A percentile compares a stretch with the other conserved stretches of the same genome.
phyloP scores from a whole-genome alignment of 2,797 vertebrate genomes.

The Protosalanx chinensis region DNA sequence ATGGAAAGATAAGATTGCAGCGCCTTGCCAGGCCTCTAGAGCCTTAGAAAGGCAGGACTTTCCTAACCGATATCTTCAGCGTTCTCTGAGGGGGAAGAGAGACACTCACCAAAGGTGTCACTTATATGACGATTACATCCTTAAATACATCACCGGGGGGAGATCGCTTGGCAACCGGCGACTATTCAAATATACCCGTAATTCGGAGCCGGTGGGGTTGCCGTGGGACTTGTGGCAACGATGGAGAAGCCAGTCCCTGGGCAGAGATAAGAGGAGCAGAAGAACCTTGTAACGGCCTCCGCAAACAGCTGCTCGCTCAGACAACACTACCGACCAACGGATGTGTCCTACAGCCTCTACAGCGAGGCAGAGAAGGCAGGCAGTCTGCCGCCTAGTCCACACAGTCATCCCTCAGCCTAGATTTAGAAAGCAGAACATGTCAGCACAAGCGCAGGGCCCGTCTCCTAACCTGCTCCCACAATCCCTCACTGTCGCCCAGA shows the following conservation, averaged over 20 bases:
- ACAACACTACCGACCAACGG: constrained; percentile 33
- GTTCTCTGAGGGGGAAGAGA: too few species aligned
- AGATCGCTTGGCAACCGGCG: too few species aligned
- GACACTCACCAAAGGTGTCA: too few species aligned
- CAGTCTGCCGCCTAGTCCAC: constrained; percentile 21
- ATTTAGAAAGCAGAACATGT: constrained; percentile 50
- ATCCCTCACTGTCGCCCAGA: constrained; percentile 52
- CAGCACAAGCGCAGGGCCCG: constrained; percentile 12
- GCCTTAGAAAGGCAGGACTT: too few species aligned
- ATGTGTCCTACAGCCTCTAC: constrained; percentile 14
- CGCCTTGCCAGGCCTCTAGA: too few species aligned
- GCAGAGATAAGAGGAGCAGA: constrained; percentile 26
- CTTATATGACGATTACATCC: too few species aligned
- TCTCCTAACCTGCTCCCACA: constrained; percentile 30
- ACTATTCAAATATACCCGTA: constrained; percentile 48
- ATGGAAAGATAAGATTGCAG: too few species aligned
- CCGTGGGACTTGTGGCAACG: constrained; percentile 21
- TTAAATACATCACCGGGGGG: too few species aligned
- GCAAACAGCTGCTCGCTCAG: constrained; percentile 1
- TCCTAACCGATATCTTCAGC: too few species aligned
- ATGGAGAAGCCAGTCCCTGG: not conserved
- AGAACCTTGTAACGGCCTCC: constrained; percentile 18
- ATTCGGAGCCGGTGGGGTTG: constrained; percentile 15
- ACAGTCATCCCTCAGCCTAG: constrained; percentile 30
- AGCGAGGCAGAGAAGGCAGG: not conserved